Conservation (phyloP, 2,113 vertebrate species). For the Meriones unguiculatus region DNA sequence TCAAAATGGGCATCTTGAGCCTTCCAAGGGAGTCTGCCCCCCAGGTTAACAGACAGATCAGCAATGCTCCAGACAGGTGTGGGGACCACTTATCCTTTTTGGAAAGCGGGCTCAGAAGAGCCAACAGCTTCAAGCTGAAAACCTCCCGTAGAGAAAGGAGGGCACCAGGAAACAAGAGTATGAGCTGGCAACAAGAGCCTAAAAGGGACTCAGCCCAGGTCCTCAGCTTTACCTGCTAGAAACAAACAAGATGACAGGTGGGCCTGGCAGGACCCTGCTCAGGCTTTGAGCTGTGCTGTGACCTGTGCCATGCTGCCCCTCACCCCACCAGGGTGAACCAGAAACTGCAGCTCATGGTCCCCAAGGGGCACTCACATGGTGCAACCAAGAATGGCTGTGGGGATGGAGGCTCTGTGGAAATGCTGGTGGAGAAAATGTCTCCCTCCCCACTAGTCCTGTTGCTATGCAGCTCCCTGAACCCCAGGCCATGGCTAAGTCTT, state of each 20-base stretch:
- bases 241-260: neutral
- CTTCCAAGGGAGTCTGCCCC: neutral
- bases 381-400: neutral
- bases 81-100: too few species aligned
- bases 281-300: neutral
- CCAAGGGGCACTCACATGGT: neutral
- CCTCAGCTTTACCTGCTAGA: neutral
- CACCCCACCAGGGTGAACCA: too few species aligned
- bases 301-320: neutral
- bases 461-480: too few species aligned
- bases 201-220: too few species aligned
- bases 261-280: neutral
- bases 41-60: neutral
- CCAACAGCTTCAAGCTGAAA: neutral
- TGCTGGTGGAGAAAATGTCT: accelerated
- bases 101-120: neutral
- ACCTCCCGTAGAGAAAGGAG: neutral
- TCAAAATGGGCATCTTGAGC: neutral
- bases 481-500: neutral
- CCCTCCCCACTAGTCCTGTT: neutral
- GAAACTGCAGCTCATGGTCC: neutral
- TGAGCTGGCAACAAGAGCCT: neutral
- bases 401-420: neutral
- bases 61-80: neutral
- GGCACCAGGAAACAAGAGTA: too few species aligned